Evolutionary conservation across 2,888 invertebrate species (phyloP).

Genomic region (Micropterix aruncella): DNA sequence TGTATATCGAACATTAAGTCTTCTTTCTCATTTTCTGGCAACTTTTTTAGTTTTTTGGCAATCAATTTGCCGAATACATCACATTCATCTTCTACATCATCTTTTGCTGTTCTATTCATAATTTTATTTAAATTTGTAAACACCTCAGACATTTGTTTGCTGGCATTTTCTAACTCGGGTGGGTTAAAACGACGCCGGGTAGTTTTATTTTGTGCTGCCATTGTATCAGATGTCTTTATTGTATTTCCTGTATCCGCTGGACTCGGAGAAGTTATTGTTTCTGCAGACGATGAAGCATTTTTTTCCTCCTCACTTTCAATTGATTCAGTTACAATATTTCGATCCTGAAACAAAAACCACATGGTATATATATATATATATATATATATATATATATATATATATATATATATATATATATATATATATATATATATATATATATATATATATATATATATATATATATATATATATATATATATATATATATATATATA

Average conservation of each 20-base stretch:
- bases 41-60: background rate
- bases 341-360: background rate
- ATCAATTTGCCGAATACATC: background rate
- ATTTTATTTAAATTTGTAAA: background rate
- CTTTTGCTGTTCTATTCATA: background rate
- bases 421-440: too few relatives aligned
- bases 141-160: background rate
- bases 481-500: too few relatives aligned
- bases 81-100: background rate
- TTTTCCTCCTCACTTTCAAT: background rate
- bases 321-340: background rate
- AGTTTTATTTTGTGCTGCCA: background rate
- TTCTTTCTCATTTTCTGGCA: background rate
- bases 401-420: too few relatives aligned
- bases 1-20: background rate
- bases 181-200: conserved; percentile 1
- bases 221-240: background rate
- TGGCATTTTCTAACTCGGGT: background rate
- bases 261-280: background rate
- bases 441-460: too few relatives aligned
- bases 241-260: background rate
- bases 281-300: background rate
- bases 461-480: too few relatives aligned
- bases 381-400: too few relatives aligned
- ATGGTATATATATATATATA: background rate